Base-by-base conservation (phyloP, 2,113 vertebrate genomes). In the Abramis brama region DNA sequence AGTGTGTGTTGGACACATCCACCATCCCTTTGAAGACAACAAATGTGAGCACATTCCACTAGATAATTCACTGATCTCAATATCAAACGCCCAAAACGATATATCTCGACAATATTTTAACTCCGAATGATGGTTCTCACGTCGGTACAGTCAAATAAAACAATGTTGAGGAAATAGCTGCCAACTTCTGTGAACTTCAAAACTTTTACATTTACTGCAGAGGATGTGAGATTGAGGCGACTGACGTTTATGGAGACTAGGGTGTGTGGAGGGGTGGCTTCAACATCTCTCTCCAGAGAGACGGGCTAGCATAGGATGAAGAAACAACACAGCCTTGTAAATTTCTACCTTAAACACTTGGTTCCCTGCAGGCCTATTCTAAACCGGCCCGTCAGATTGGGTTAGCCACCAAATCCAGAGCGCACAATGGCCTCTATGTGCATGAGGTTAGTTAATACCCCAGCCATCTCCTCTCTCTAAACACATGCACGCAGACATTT, bases 291-390 rank as follows among this genome's bases (percentile, higher is more conserved):
- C 60, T 64, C 36, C 25, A 23, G 68, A 62, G 52, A 81, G 39
- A 60, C 39, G 21, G 39, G 30, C 43, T 77, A 25, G 64, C 71
- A 60, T 83, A 88, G 52, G 71, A 87, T 83, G 83, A 76, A 87
- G 88, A 91, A 92, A 92, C 86, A 92, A 90, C 91, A 89, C 84
- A 88, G 75, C 85, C 86, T 90, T 91, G 86, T 92, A 92, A 92
- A 92, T 90, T 86, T 93, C 87, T 88, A 87, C 92, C 87, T 92
- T 90, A 87, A 93, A 93, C 91, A 91, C 91, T 91, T 91, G 85
- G 86, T 86, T 94, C 93, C 93, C 93, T 11, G 23, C 87, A 85
- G 93, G 74, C 39, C 84, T 84, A 73, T 91, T 91, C 59, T 89
- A 93, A 93, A 92, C 89, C 90, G 77, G 79, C 84, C 89, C 84